Base-by-base conservation (phyloP, 2,113 vertebrate species). In the Aptenodytes patagonicus region DNA sequence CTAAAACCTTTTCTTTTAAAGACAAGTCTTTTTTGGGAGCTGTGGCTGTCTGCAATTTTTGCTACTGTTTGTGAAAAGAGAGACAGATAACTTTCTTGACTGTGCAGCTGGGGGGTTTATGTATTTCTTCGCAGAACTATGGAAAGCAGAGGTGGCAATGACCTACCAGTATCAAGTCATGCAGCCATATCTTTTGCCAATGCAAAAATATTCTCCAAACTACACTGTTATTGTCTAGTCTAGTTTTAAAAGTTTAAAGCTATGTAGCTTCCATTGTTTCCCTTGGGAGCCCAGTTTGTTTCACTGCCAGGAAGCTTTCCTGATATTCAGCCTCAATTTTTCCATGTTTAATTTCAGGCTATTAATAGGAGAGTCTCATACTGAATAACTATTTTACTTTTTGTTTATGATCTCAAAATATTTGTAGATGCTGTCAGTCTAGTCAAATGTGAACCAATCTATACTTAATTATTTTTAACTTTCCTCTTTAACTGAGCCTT, bases 311-410 rank as follows among this genome's bases (percentile, higher is more conserved):
- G 89, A 96, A 95, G 97, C 64, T 95, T 95, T 96, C 79, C 87
- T 96, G 91, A 95, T 95, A 80, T 57, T 96, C 81, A 80, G 95
- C 68, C 94, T 96, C 96, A 96, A 51, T 77, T 97, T 97, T 97
- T 97, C 97, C 93, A 91, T 97, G 95, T 96, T 97, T 96, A 91
- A 95, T 93, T 96, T 97, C 95, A 94, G 75, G 47, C 94, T 96
- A 96, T 97, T 97, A 96, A 91, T 97, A 85, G 83, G 46, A 82
- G 44, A 85, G 49, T 65, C 38, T 93, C 34, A 71, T 69, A 40
- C 55, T 87, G 70, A 82, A 89, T 61, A 97, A 66, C 55, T 89
- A 17, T 72, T 89, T 77, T 64, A 62, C 71, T 91, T 95, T 84
- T 68, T 90, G 55, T 93, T 79, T 94, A 58, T 83, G n/a, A 60